Percentiles rank a stretch among this genome's conserved stretches.
Evolutionary conservation across 2,113 vertebrate species (phyloP).

Genomic region (Paratilapia polleni): DNA sequence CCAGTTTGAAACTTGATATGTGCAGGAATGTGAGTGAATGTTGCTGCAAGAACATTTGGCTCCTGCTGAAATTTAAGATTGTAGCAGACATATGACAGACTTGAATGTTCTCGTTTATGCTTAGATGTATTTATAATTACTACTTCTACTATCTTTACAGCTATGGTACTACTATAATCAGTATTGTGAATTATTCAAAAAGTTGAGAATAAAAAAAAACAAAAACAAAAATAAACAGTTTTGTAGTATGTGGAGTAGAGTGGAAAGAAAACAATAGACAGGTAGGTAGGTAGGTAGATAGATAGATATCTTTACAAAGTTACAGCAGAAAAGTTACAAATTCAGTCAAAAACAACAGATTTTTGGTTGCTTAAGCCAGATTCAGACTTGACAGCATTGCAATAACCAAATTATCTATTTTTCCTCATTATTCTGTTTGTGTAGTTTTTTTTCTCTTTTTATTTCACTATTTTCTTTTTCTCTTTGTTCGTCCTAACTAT

Average conservation of each 20-base stretch:
- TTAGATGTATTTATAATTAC: neutral
- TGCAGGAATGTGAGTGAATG: neutral
- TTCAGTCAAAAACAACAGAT: too few relatives aligned
- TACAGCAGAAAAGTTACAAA: too few relatives aligned
- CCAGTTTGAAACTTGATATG: neutral
- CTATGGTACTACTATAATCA: too few relatives aligned
- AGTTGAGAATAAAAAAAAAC: too few relatives aligned
- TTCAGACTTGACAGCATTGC: too few relatives aligned
- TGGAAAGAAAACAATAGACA: too few relatives aligned
- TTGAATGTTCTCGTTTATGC: neutral
- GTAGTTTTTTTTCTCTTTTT: neutral
- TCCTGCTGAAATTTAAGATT: neutral
- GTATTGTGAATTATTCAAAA: too few relatives aligned
- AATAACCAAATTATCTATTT: neutral
- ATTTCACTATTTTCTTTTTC: neutral
- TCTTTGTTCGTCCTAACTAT: slow-evolving; percentile 44
- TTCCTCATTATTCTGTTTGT: neutral
- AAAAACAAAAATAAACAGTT: too few relatives aligned
- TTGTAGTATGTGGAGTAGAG: too few relatives aligned
- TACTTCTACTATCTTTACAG: neutral
- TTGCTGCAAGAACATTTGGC: neutral
- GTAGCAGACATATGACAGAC: neutral
- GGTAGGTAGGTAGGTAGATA: too few relatives aligned
- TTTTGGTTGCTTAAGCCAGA: too few relatives aligned
- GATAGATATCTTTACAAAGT: too few relatives aligned